Conservation (phyloP, 2,888 invertebrate species). For the Fabriciana adippe region DNA sequence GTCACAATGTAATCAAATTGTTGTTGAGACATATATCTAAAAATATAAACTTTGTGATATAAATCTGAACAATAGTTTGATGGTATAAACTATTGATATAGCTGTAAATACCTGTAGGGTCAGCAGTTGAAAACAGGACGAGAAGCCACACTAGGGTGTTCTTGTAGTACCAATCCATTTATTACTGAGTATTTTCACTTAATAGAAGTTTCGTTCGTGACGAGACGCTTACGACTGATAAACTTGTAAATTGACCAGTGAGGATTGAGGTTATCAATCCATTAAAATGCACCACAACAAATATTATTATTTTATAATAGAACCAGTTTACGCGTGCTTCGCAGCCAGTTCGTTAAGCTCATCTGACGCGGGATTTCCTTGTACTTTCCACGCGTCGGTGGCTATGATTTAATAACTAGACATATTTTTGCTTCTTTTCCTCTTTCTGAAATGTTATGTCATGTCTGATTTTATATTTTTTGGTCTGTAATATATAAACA, state of each 20-base stretch:
- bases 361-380: constrained; percentile 38
- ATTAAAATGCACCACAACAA: constrained; percentile 1
- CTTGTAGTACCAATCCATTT: constrained; percentile 6
- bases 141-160: neutral
- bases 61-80: no score
- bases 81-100: neutral
- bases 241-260: constrained; percentile 1
- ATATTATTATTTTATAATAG: neutral
- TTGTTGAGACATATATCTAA: no score
- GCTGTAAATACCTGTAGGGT: constrained; percentile 17
- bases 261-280: constrained; percentile 9
- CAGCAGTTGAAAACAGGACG: constrained; percentile 5
- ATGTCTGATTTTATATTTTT: neutral
- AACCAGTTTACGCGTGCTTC: constrained; percentile 23
- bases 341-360: constrained; percentile 17
- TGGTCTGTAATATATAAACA: neutral
- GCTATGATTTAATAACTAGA: constrained; percentile 23
- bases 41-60: no score
- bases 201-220: neutral
- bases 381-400: constrained; percentile 34
- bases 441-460: constrained; percentile 6
- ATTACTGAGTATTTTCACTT: neutral
- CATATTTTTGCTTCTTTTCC: constrained; percentile 18
- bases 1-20: neutral
- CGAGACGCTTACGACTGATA: neutral